Conservation (phyloP, 2,113 vertebrate species). For the Glaucidium brasilianum region DNA sequence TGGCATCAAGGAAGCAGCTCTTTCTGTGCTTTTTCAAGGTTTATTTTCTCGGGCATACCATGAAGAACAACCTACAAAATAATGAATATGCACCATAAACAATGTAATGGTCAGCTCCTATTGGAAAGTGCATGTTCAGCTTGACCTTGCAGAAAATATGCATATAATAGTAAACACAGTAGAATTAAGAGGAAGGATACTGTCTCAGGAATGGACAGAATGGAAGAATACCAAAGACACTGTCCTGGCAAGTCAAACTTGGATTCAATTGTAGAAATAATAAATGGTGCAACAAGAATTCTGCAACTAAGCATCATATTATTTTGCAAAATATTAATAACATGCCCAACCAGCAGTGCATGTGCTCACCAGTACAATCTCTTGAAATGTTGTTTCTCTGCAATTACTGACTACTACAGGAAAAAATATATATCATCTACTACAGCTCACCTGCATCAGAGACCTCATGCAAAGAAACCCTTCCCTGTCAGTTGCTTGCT, state of each 20-base stretch:
- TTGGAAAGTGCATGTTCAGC: background rate
- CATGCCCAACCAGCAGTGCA: background rate
- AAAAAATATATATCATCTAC: background rate
- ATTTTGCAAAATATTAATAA: background rate
- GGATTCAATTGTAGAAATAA: background rate
- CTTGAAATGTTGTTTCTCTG: background rate
- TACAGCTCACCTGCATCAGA: background rate
- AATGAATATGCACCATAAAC: background rate
- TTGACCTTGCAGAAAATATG: background rate
- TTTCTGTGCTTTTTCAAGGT: background rate
- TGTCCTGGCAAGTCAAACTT: background rate
- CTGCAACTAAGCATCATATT: background rate
- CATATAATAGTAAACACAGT: background rate
- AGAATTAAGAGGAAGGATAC: background rate
- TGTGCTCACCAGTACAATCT: background rate
- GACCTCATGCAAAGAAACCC: background rate
- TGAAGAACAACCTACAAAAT: background rate
- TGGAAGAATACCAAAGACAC: background rate
- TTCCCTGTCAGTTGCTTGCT: background rate
- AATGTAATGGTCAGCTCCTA: background rate
- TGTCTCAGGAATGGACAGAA: background rate
- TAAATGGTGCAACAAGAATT: background rate
- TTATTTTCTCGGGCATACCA: background rate
- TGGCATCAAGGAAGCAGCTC: background rate
- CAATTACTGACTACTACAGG: background rate